A percentile compares a stretch with the other conserved stretches of the same genome.
phyloP scores from a whole-genome alignment of 2,888 invertebrate species.

The Mellilla xanthometata region DNA sequence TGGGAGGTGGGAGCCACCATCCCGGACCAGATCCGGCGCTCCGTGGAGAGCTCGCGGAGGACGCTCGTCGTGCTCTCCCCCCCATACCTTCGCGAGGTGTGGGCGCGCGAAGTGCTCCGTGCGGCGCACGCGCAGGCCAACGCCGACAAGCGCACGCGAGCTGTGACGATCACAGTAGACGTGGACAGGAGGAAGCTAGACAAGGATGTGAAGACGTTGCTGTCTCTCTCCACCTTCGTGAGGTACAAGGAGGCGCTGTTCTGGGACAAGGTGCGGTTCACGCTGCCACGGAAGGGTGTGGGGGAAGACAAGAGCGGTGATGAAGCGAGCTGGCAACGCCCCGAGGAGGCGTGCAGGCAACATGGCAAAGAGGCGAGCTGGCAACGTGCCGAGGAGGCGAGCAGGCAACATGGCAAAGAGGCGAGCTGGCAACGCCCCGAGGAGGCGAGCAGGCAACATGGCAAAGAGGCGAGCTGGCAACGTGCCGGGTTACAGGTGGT shows the following conservation, averaged over 20 bases:
- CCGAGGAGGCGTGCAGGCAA: too few species aligned
- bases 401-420: neutral
- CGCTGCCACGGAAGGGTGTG: conserved; percentile 80
- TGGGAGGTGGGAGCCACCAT: conserved; percentile 90
- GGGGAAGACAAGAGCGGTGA: too few species aligned
- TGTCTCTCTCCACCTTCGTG: conserved; percentile 90
- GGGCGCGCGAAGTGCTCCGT: conserved; percentile 84
- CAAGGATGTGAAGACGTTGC: conserved; percentile 82
- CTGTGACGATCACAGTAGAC: conserved; percentile 85
- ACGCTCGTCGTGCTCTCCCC: conserved; percentile 43
- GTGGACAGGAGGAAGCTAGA: conserved; percentile 64
- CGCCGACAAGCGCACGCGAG: conserved; percentile 82
- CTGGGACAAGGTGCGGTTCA: conserved; percentile 89
- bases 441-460: too few species aligned
- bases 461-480: neutral
- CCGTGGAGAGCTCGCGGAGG: conserved; percentile 85
- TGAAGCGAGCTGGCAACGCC: neutral
- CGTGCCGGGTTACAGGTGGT: neutral
- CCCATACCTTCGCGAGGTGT: conserved; percentile 71
- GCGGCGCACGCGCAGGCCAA: conserved; percentile 72
- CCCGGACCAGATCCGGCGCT: conserved; percentile 85
- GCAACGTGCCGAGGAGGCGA: neutral
- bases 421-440: neutral
- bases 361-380: neutral
- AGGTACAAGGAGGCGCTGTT: conserved; percentile 92